Evolutionary conservation across 1,140 invertebrate species (phyloP), one percentile per base, ranked within the genome.

Genomic region (Monochamus saltuarius): DNA sequence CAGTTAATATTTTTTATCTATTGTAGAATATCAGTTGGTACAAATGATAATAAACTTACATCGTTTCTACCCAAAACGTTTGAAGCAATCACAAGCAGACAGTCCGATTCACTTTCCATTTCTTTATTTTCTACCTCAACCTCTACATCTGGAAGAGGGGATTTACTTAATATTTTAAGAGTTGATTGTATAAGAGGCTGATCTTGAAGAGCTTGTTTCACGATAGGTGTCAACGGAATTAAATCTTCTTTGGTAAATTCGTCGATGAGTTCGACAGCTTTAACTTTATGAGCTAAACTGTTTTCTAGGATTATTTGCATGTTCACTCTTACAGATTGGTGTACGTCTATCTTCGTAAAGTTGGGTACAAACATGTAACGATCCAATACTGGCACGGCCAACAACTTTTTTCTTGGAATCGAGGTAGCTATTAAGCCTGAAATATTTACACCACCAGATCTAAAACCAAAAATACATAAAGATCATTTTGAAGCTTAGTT

Each of bases 241-340:
- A 74, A 61, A 6, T 61, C 62, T 52, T 78, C 65, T 29, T 75
- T 65, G 45, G 81, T 78, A 13, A 83, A 80, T 64, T 82, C 78
- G 50, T 85, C 80, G 1, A 83, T 60, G 1, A 83, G 64, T 75
- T 95, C 92, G 4, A 92, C 78, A 2, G 86, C 82, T 65, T 89
- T 91, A 0, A 95, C 78, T 75, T 88, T 89, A 17, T 83, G 80
- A 0, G 76, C 78, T 19, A 81, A 73, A 29, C 83, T 73, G 75
- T 95, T 95, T 73, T 97, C 95, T 0, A 95, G 71, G 0, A 87
- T 83, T 0, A 94, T 72, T 68, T 97, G 89, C 3, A 86, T 77
- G 39, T 84, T 76, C 0, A 85, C 58, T 34, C 85, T 75, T 1
- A 88, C 69, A 4, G 82, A 67, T 46, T 66, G 3, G 35, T 65